A percentile compares a stretch with the other conserved stretches of the same genome.
These are phyloP conservation scores for Euura saliciscinereae DNA, from an alignment of 1,140 invertebrate species.

Conservation along the genomic window DNA sequence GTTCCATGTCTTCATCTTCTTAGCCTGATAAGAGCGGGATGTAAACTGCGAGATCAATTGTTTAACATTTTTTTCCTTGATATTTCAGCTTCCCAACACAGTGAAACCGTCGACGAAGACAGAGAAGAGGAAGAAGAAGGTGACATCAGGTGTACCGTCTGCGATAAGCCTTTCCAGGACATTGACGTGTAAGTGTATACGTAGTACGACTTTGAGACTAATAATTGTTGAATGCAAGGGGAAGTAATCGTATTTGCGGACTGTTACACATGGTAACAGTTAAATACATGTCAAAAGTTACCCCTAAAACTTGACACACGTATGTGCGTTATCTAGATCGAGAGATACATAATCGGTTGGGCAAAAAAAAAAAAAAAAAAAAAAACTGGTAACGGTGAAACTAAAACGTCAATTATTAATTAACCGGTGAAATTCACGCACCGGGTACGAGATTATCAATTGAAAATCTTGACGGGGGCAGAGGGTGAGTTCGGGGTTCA, in stretches of 20 bases:
- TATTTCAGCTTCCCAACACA: slow-evolving; percentile 70
- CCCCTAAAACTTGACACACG: not conserved
- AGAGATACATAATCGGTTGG: not conserved
- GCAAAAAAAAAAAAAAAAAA: not conserved
- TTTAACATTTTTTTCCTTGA: slow-evolving; percentile 17
- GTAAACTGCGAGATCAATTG: no score
- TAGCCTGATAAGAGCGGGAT: no score
- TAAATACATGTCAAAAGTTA: not conserved
- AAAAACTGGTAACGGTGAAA: slow-evolving; percentile 23
- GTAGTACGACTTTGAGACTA: no score
- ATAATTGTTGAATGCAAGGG: no score
- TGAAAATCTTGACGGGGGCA: slow-evolving; percentile 34
- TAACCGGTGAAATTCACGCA: slow-evolving; percentile 38
- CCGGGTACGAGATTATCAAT: slow-evolving; percentile 36
- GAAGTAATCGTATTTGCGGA: no score
- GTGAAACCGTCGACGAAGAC: slow-evolving; percentile 68
- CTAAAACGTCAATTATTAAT: slow-evolving; percentile 47
- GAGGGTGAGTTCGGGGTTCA: slow-evolving; percentile 14
- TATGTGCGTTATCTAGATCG: not conserved
- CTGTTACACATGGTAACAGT: not conserved
- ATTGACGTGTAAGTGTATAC: slow-evolving; percentile 71
- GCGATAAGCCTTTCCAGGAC: slow-evolving; percentile 73
- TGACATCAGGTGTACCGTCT: slow-evolving; percentile 70
- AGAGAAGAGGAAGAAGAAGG: slow-evolving; percentile 68
- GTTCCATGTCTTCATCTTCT: no score